Conservation (phyloP, 2,888 invertebrate species). For the Hirtodrosophila histrioides region DNA sequence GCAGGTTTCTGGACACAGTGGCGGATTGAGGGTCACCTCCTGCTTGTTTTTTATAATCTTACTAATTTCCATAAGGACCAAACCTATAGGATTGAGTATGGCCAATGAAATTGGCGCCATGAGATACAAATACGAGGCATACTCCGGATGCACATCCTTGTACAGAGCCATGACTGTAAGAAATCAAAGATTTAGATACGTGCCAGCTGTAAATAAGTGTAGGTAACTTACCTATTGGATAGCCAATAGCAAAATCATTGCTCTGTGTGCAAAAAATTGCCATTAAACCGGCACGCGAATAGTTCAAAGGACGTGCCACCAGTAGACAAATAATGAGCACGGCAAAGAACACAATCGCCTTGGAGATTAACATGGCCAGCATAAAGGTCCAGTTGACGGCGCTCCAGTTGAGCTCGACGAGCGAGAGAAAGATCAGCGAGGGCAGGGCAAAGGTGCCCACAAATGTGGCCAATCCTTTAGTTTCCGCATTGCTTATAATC, state of each 20-base stretch:
- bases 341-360: slow-evolving; percentile 92
- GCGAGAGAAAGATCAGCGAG: slow-evolving; percentile 94
- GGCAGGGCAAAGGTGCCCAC: slow-evolving; percentile 97
- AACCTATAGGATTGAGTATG: slow-evolving; percentile 95
- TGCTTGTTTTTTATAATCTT: slow-evolving; percentile 83
- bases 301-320: slow-evolving; percentile 91
- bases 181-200: slow-evolving; percentile 40
- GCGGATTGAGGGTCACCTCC: slow-evolving; percentile 68
- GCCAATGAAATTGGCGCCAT: slow-evolving; percentile 97
- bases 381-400: slow-evolving; percentile 96
- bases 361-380: slow-evolving; percentile 92
- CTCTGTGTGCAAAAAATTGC: slow-evolving; percentile 98
- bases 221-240: slow-evolving; percentile 89
- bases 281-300: slow-evolving; percentile 94
- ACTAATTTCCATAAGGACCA: slow-evolving; percentile 93
- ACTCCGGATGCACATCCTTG: slow-evolving; percentile 93
- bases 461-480: slow-evolving; percentile 95
- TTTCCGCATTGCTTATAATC: slow-evolving; percentile 92
- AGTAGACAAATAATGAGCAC: slow-evolving; percentile 91
- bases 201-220: background rate
- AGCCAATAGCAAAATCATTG: slow-evolving; percentile 98
- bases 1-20: slow-evolving; percentile 80
- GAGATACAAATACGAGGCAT: slow-evolving; percentile 94
- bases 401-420: slow-evolving; percentile 92
- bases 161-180: slow-evolving; percentile 92